These are phyloP conservation scores for Dermolepida albohirtum DNA, from an alignment of 2,888 invertebrate genomes.

Conservation along the genomic window DNA sequence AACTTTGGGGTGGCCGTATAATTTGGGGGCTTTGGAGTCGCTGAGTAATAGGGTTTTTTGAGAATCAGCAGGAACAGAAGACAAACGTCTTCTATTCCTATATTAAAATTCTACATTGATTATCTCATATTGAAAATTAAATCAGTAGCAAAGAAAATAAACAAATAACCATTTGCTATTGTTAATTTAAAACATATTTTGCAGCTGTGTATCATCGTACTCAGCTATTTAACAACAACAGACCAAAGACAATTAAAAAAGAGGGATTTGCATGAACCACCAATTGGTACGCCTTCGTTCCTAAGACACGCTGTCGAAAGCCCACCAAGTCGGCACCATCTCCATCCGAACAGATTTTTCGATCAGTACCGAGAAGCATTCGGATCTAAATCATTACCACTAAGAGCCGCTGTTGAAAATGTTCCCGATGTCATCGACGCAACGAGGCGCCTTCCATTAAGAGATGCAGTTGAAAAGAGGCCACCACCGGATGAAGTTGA, in stretches of 20 bases:
- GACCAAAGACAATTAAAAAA: conserved; percentile 53
- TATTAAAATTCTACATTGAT: too few species aligned
- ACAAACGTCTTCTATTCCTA: too few species aligned
- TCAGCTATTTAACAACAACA: conserved; percentile 52
- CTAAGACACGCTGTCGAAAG: conserved; percentile 66
- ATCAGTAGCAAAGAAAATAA: too few species aligned
- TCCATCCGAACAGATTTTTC: conserved; percentile 49
- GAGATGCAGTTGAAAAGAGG: conserved; percentile 78
- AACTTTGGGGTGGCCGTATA: too few species aligned
- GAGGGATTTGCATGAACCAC: conserved; percentile 56
- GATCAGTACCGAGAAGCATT: conserved; percentile 57
- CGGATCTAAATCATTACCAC: conserved; percentile 69
- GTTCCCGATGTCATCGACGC: conserved; percentile 67
- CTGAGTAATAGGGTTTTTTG: too few species aligned
- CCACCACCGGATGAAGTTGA: conserved; percentile 64
- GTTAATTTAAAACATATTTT: conserved; percentile 41
- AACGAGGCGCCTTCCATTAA: conserved; percentile 71
- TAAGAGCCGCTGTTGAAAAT: conserved; percentile 83
- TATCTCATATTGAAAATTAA: too few species aligned
- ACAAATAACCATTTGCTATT: too few species aligned
- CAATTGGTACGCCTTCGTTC: conserved; percentile 59
- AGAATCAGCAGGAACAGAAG: too few species aligned
- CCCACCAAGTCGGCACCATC: conserved; percentile 53
- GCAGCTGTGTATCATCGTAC: conserved; percentile 54
- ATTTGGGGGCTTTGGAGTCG: too few species aligned